A percentile compares a stretch with the other conserved stretches of the same genome.
Evolutionary conservation across 92 coral and sea anemone genomes (phyloP).

Genomic region (Parazoanthus swiftii): DNA sequence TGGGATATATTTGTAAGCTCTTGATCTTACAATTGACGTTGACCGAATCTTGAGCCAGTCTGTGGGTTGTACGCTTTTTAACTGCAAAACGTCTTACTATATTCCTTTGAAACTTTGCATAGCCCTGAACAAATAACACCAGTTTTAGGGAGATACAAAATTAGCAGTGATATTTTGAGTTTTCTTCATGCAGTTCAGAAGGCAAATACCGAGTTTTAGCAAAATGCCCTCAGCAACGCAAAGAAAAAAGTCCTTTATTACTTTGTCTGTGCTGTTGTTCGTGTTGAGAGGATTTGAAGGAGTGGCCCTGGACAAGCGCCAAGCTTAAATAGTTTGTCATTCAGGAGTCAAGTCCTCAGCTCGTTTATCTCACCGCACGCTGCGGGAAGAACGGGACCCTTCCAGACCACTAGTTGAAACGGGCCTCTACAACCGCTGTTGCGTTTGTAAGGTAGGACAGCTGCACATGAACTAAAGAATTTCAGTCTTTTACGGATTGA

Average conservation of each 20-base stretch:
- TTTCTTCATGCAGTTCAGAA: neutral
- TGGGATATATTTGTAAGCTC: neutral
- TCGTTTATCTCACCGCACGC: conserved; percentile 2
- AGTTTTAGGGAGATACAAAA: neutral
- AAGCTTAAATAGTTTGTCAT: conserved; percentile 29
- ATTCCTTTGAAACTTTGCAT: neutral
- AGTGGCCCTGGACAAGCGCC: conserved; percentile 36
- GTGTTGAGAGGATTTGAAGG: conserved; percentile 24
- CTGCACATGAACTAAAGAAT: neutral
- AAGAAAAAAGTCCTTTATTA: neutral
- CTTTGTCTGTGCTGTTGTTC: neutral
- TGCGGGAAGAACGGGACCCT: neutral
- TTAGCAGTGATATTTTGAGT: neutral
- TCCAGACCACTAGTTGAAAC: neutral
- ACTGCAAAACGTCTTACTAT: neutral
- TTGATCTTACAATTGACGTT: neutral
- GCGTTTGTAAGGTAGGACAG: neutral
- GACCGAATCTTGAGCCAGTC: neutral
- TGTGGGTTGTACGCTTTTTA: neutral
- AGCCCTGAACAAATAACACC: neutral
- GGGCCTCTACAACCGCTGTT: neutral
- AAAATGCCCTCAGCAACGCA: neutral
- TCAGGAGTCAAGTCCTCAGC: neutral
- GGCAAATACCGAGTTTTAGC: neutral
- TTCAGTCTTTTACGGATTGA: neutral